Evolutionary conservation across 2,888 invertebrate genomes (phyloP).

Genomic region (Drosophila melanosoma): DNA sequence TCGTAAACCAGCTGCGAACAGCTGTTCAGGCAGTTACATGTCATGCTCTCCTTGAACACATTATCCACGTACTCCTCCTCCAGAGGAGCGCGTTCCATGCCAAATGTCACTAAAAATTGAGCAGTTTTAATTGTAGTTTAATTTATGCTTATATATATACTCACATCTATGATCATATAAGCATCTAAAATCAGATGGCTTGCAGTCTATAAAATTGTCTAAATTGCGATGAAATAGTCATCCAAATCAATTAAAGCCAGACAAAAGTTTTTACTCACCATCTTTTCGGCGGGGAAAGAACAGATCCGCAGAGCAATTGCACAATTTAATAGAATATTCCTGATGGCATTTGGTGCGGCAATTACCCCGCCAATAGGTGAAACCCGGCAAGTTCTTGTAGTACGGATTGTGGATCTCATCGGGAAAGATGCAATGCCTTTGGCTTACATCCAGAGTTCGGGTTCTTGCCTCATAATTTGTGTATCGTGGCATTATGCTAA

Average conservation of each 20-base stretch:
- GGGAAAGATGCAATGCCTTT: slow-evolving; percentile 77
- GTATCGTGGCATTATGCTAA: slow-evolving; percentile 70
- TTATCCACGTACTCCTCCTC: slow-evolving; percentile 73
- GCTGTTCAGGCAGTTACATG: slow-evolving; percentile 81
- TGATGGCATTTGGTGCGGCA: slow-evolving; percentile 83
- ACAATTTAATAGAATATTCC: slow-evolving; percentile 73
- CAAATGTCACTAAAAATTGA: slow-evolving; percentile 52
- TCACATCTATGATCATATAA: slow-evolving; percentile 77
- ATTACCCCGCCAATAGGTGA: slow-evolving; percentile 80
- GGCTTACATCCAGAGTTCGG: slow-evolving; percentile 59
- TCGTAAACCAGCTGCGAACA: slow-evolving; percentile 77
- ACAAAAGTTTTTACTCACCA: slow-evolving; percentile 43
- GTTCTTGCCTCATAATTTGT: slow-evolving; percentile 68
- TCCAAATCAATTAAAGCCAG: background rate
- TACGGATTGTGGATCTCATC: slow-evolving; percentile 67
- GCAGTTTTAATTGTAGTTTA: background rate
- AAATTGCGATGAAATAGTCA: background rate
- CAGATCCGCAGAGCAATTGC: slow-evolving; percentile 80
- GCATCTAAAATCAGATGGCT: slow-evolving; percentile 78
- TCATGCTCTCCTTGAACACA: slow-evolving; percentile 74
- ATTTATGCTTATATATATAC: slow-evolving; percentile 4
- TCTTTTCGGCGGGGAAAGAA: slow-evolving; percentile 74
- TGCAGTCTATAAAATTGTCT: slow-evolving; percentile 80
- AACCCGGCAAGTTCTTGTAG: slow-evolving; percentile 79
- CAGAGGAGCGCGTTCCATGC: slow-evolving; percentile 62